phyloP scores from a whole-genome alignment of 2,888 invertebrate species.

The Leucoptera coffeella region DNA sequence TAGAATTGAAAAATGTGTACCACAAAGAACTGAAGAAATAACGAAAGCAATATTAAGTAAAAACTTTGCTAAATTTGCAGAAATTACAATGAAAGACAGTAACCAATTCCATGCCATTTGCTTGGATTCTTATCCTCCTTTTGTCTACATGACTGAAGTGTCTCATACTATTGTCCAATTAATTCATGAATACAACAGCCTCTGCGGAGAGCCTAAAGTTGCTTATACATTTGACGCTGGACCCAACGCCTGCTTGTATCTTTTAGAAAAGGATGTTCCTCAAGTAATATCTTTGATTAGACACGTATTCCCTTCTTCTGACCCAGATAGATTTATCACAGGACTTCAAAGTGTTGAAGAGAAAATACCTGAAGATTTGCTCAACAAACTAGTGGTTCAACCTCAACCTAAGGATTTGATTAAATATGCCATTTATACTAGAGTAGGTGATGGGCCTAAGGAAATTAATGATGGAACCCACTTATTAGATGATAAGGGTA shows the following conservation, averaged over 20 bases:
- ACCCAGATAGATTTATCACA: constrained; percentile 20
- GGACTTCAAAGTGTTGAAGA: constrained; percentile 14
- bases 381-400: constrained; percentile 19
- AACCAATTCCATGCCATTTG: constrained; percentile 95
- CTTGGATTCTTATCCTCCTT: constrained; percentile 90
- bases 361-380: constrained; percentile 10
- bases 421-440: constrained; percentile 79
- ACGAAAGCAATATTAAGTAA: constrained; percentile 53
- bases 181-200: constrained; percentile 77
- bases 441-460: constrained; percentile 74
- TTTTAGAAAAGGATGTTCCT: constrained; percentile 69
- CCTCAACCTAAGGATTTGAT: constrained; percentile 50
- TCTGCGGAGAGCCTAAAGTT: constrained; percentile 59
- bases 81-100: constrained; percentile 93
- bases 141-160: constrained; percentile 84
- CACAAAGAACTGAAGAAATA: constrained; percentile 56
- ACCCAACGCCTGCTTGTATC: constrained; percentile 89
- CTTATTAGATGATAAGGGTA: constrained; percentile 20
- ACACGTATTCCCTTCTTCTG: constrained; percentile 63
- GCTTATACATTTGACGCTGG: constrained; percentile 99
- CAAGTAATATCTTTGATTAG: constrained; percentile 62
- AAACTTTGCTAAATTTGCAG: constrained; percentile 82
- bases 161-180: constrained; percentile 76
- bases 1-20: constrained; percentile 68
- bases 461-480: constrained; percentile 28